phyloP scores from a whole-genome alignment of 2,113 vertebrate genomes.

The Triplophysa tibetana region DNA sequence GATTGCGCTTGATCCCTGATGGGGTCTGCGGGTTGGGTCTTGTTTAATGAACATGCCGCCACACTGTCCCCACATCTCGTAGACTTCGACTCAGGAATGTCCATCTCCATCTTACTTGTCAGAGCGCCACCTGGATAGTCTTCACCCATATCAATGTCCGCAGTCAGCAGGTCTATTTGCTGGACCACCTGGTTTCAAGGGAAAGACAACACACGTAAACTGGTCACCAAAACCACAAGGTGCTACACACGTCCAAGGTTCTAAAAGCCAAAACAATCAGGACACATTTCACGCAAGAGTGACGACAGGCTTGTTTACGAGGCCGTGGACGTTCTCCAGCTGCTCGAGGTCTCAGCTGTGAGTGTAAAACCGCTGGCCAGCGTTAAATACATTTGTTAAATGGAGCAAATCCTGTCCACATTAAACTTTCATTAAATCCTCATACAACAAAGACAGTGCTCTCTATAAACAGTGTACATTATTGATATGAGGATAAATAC shows the following conservation, averaged over 20 bases:
- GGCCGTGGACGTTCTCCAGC: constrained; percentile 61
- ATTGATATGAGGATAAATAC: constrained; percentile 15
- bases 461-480: constrained; percentile 4
- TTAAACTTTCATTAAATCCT: not conserved
- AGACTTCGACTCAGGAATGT: not conserved
- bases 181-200: constrained; percentile 72
- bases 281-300: constrained; percentile 32
- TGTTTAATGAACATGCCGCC: constrained; percentile 48
- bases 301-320: constrained; percentile 41
- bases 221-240: not conserved
- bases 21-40: constrained; percentile 56
- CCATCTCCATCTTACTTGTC: constrained; percentile 51
- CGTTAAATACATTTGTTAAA: constrained; percentile 61
- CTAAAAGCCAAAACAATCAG: constrained; percentile 30
- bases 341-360: constrained; percentile 55
- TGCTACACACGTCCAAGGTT: not conserved
- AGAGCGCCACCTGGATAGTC: constrained; percentile 54
- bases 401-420: constrained; percentile 56
- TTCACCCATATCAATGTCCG: constrained; percentile 70
- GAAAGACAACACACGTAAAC: constrained; percentile 36
- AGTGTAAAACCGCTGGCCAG: constrained; percentile 43
- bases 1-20: constrained; percentile 28
- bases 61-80: constrained; percentile 24
- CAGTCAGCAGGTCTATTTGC: constrained; percentile 78
- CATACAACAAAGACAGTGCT: not conserved